Evolutionary conservation across 2,797 vertebrate species (phyloP).

Genomic region (Coranthus polyacanthus): DNA sequence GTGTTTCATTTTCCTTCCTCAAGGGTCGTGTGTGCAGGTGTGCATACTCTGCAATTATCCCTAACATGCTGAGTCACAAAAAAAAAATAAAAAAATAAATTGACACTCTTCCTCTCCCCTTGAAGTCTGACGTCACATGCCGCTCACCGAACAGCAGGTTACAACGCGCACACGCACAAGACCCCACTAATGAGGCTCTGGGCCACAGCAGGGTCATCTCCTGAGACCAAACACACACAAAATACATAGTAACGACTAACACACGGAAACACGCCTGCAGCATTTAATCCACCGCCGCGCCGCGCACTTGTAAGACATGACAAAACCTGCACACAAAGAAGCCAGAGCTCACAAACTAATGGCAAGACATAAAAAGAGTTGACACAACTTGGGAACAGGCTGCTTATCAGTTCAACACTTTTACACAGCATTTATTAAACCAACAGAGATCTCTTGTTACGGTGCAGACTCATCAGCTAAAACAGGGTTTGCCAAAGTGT

Average conservation of each 20-base stretch:
- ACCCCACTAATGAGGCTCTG: conserved; percentile 51
- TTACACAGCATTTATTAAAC: too few relatives aligned
- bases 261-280: conserved; percentile 30
- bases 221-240: conserved; percentile 16
- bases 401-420: too few relatives aligned
- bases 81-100: conserved; percentile 15
- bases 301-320: too few relatives aligned
- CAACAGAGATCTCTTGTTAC: too few relatives aligned
- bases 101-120: conserved; percentile 15
- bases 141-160: conserved; percentile 54
- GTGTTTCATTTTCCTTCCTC: conserved; percentile 21
- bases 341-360: too few relatives aligned
- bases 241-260: conserved; percentile 2
- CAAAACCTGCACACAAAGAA: too few relatives aligned
- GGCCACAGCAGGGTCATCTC: conserved; percentile 55
- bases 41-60: conserved; percentile 48
- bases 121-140: conserved; percentile 51
- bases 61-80: conserved; percentile 49
- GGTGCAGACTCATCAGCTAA: too few relatives aligned
- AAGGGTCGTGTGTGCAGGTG: conserved; percentile 36
- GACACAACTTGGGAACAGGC: too few relatives aligned
- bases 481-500: too few relatives aligned
- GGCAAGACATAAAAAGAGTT: too few relatives aligned
- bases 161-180: conserved; percentile 21
- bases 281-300: conserved; percentile 20